These are phyloP conservation scores for Glaucomys volans DNA, from an alignment of 2,113 vertebrate genomes.

Conservation along the genomic window DNA sequence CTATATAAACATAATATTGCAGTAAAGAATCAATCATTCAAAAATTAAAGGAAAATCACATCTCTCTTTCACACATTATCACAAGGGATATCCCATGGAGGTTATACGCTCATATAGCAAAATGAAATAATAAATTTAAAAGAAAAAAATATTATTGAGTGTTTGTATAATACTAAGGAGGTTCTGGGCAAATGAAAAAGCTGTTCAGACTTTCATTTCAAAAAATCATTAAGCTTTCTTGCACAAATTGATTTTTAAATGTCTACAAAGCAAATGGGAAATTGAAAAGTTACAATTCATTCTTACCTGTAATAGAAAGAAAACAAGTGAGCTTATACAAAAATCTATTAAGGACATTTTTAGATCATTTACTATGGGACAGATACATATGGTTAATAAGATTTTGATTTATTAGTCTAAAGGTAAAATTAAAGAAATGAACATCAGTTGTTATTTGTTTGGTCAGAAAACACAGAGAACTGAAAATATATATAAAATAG, in stretches of 20 bases:
- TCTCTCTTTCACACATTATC: background rate
- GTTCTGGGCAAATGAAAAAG: background rate
- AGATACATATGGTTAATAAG: background rate
- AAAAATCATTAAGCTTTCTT: background rate
- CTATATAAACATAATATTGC: background rate
- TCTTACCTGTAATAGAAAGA: background rate
- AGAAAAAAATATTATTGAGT: background rate
- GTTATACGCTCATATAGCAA: background rate
- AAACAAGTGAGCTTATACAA: background rate
- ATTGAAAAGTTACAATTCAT: background rate
- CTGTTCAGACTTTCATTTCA: background rate
- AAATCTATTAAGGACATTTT: background rate
- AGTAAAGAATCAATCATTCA: background rate
- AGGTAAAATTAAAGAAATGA: background rate
- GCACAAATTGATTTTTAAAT: background rate
- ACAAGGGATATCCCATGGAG: background rate
- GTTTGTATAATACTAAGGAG: background rate
- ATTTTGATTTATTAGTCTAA: background rate
- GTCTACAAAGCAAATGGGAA: background rate
- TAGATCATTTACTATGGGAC: background rate
- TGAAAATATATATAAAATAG: background rate
- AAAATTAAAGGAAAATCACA: constrained; percentile 4
- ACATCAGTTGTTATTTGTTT: background rate
- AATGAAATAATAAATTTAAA: background rate
- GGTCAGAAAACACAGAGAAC: background rate